Evolutionary conservation across 2,888 invertebrate species (phyloP).

Genomic region (Ormia ochracea): DNA sequence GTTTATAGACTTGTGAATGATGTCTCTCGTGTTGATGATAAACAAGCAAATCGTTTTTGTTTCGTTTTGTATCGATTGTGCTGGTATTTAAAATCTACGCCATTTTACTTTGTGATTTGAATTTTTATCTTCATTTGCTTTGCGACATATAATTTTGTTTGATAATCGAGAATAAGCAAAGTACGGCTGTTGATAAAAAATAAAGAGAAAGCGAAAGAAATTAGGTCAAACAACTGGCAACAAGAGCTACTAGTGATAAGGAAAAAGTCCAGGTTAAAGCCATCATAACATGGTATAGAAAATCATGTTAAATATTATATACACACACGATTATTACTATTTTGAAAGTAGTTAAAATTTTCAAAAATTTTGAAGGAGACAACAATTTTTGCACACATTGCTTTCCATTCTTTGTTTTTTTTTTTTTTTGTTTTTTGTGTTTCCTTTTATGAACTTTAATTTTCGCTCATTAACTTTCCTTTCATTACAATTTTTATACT

Average conservation of each 20-base stretch:
- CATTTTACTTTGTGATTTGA: slow-evolving; percentile 24
- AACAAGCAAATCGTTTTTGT: neutral
- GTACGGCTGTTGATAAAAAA: slow-evolving; percentile 1
- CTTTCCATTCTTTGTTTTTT: too few relatives aligned
- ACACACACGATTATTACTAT: too few relatives aligned
- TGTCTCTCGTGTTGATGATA: slow-evolving; percentile 6
- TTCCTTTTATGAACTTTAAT: too few relatives aligned
- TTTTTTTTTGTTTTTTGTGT: too few relatives aligned
- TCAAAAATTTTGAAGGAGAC: too few relatives aligned
- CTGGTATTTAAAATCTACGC: slow-evolving; percentile 19
- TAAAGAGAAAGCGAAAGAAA: neutral
- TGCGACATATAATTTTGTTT: slow-evolving; percentile 6
- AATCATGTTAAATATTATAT: too few relatives aligned
- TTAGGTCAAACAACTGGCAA: slow-evolving; percentile 4
- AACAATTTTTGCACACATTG: too few relatives aligned
- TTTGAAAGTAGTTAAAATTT: too few relatives aligned
- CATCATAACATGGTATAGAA: too few relatives aligned
- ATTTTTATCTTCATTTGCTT: neutral
- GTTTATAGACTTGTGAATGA: neutral
- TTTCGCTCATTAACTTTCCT: too few relatives aligned
- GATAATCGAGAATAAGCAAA: slow-evolving; percentile 1
- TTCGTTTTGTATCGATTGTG: neutral
- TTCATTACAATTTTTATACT: too few relatives aligned
- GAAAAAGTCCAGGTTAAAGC: too few relatives aligned
- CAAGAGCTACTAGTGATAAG: neutral